phyloP scores from a whole-genome alignment of 2,797 vertebrate species.

The Spinibarbus caldwelli region DNA sequence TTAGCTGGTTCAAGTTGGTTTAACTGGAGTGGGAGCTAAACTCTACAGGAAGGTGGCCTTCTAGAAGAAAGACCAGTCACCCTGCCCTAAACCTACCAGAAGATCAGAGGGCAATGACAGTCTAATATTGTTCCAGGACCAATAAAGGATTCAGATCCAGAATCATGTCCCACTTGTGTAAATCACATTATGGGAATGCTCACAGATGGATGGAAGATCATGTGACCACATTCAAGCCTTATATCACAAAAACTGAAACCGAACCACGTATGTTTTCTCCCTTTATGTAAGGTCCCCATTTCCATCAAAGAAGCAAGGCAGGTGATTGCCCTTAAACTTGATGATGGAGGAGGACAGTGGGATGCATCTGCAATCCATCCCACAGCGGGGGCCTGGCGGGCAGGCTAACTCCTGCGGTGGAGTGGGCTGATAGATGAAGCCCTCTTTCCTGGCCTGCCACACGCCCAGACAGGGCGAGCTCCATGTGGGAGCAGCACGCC shows the following conservation, averaged over 20 bases:
- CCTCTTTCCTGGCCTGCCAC: constrained; percentile 65
- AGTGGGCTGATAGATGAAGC: constrained; percentile 71
- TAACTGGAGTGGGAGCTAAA: neutral
- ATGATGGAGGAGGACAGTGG: constrained; percentile 68
- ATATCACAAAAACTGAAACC: neutral
- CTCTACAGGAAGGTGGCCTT: neutral
- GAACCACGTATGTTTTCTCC: neutral
- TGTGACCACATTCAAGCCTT: neutral
- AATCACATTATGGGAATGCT: neutral
- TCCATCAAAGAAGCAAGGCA: constrained; percentile 64
- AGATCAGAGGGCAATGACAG: neutral
- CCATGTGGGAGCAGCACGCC: constrained; percentile 45
- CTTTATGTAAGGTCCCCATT: neutral
- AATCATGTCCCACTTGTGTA: neutral
- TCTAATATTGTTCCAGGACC: neutral
- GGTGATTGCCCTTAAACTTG: constrained; percentile 72
- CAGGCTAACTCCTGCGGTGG: constrained; percentile 47
- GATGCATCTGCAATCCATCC: constrained; percentile 63
- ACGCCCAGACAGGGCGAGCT: constrained; percentile 63
- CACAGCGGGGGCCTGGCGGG: constrained; percentile 62
- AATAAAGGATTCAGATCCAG: neutral
- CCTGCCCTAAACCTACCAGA: neutral
- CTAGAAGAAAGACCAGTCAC: neutral
- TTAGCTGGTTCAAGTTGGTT: neutral
- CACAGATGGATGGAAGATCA: neutral